Evolutionary conservation across 53 echinoderm and acorn worm genomes (phyloP).

Genomic region (Pentamera pediparva): DNA sequence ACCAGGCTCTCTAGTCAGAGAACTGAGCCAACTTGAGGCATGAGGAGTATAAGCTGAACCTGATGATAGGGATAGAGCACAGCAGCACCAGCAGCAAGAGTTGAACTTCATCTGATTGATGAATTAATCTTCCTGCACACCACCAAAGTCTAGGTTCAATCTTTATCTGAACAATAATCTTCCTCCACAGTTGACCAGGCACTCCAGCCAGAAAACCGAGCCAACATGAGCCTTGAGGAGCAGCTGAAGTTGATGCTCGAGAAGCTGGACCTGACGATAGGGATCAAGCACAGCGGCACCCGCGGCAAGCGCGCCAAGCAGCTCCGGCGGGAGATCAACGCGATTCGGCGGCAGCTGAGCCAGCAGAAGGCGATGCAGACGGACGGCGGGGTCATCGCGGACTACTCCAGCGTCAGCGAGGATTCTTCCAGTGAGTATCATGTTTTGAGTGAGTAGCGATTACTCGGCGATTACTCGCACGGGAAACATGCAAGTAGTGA

Average conservation of each 20-base stretch:
- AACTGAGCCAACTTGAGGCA: background rate
- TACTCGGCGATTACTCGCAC: too few relatives aligned
- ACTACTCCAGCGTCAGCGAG: constrained; percentile 40
- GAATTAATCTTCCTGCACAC: too few relatives aligned
- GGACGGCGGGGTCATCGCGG: background rate
- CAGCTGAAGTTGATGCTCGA: constrained; percentile 85
- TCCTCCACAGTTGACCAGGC: constrained; percentile 70
- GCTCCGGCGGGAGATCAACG: constrained; percentile 87
- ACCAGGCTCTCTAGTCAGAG: too few relatives aligned
- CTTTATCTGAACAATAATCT: too few relatives aligned
- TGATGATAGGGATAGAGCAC: too few relatives aligned
- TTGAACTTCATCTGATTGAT: too few relatives aligned
- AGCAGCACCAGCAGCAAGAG: too few relatives aligned
- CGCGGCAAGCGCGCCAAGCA: constrained; percentile 86
- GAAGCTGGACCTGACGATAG: constrained; percentile 89
- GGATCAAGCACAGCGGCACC: constrained; percentile 81
- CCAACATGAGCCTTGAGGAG: constrained; percentile 75
- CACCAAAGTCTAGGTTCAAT: too few relatives aligned
- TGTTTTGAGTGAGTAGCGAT: too few relatives aligned
- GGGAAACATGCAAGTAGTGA: too few relatives aligned
- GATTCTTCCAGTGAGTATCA: constrained; percentile 51
- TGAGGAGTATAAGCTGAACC: too few relatives aligned
- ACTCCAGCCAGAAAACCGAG: constrained; percentile 73
- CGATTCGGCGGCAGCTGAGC: constrained; percentile 75
- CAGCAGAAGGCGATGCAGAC: constrained; percentile 53